These are phyloP conservation scores for Lepus townsendii DNA, from an alignment of 2,797 vertebrate genomes.

Conservation along the genomic window DNA sequence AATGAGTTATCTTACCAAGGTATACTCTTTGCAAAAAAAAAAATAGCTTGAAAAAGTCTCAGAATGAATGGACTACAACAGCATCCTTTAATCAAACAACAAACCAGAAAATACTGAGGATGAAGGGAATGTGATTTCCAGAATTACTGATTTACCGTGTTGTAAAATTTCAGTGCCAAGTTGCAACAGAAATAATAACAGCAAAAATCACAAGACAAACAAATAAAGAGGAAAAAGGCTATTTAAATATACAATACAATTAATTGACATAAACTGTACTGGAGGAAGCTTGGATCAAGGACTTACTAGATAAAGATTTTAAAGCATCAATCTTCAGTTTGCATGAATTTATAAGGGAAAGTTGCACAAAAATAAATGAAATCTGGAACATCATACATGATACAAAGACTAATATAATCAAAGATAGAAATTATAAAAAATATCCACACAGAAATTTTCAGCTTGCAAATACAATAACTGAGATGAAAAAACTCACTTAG, in stretches of 20 bases:
- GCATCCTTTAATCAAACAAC: not conserved
- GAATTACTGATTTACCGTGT: not conserved
- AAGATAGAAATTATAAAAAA: not conserved
- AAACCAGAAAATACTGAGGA: not conserved
- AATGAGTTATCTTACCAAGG: not conserved
- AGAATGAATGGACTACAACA: not conserved
- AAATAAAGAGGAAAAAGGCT: not conserved
- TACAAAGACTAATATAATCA: not conserved
- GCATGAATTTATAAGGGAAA: not conserved
- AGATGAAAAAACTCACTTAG: not conserved
- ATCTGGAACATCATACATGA: not conserved
- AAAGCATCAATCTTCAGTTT: not conserved
- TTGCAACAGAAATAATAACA: not conserved
- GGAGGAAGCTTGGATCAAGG: not conserved
- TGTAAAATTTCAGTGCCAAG: not conserved
- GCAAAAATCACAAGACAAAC: not conserved
- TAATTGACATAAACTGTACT: not conserved
- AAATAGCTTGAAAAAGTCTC: not conserved
- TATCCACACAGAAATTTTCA: not conserved
- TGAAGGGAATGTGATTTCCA: not conserved
- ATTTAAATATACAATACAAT: not conserved
- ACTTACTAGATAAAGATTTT: conserved; percentile 1
- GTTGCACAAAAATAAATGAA: not conserved
- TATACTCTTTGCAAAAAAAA: not conserved
- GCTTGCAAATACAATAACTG: not conserved